Evolutionary conservation across 2,888 invertebrate genomes (phyloP), one percentile per base, ranked within the genome.

Genomic region (Pharmacophagus antenor): DNA sequence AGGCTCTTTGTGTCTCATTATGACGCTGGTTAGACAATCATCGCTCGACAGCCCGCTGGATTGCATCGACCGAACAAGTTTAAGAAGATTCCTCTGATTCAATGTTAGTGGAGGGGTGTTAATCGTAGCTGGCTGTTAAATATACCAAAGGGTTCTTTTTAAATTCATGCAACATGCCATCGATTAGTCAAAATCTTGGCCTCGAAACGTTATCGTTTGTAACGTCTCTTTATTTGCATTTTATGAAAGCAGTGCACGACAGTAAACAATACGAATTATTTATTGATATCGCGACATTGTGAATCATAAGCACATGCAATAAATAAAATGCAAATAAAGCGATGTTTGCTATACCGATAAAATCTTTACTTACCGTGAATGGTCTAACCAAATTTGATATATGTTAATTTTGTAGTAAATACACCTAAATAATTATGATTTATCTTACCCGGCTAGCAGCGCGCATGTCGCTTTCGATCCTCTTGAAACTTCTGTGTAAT

Each of bases 401-500:
- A 47, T 42, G 48, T 62, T 65, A 61, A 56, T 64, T 60, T 58
- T 52, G 25, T 21, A 22, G 37, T 56, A 60, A 52, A 27, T 54
- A 56, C 12, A 18, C 44, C 21, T 44, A 10, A 50, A 47, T 61
- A 41, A 61, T 1, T 44, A 20, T 23, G 42, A 58, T 52, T 42
- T 20, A 63, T 74, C 88, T 80, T 74, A 91, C 91, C 78, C 89
- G 81, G 72, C 91, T 86, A 46, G 90, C 89, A 57, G 92, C 84
- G 68, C 92, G 80, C 90, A 90, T 89, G 57, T 90, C 90, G 66
- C 79, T 90, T 67, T 92, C 94, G 81, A 94, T 93, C 70, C 93
- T 91, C 76, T 94, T 94, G 76, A 95, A 93, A 80, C 95, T 95
- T 73, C 94, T 91, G 74, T 95, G 95, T 41, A 95, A 86, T 76